phyloP scores from a whole-genome alignment of 2,797 vertebrate species.

The Etheostoma perlongum region DNA sequence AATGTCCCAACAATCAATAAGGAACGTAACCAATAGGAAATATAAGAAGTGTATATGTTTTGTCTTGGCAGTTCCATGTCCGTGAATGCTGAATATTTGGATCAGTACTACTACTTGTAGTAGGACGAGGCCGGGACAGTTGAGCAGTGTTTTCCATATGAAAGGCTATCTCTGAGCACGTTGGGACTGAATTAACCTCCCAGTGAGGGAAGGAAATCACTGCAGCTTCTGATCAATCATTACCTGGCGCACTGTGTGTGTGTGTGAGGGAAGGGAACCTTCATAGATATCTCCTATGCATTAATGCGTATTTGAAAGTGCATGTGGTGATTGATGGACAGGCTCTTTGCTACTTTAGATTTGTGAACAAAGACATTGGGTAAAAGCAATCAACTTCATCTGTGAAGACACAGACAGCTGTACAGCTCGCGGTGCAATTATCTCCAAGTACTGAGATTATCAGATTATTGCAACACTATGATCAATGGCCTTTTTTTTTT shows the following conservation, averaged over 20 bases:
- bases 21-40: not conserved
- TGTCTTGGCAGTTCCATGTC: not conserved
- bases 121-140: not conserved
- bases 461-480: not conserved
- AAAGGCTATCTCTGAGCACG: slow-evolving; percentile 4
- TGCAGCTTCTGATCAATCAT: slow-evolving; percentile 15
- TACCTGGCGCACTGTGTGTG: not conserved
- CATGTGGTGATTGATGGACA: not conserved
- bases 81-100: not conserved
- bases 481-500: slow-evolving; percentile 4
- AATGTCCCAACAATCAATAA: too few relatives aligned
- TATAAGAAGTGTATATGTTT: not conserved
- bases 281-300: not conserved
- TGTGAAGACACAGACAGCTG: slow-evolving; percentile 2
- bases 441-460: not conserved
- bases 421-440: slow-evolving; percentile 12
- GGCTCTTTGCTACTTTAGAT: not conserved
- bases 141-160: slow-evolving; percentile 17
- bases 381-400: slow-evolving; percentile 24
- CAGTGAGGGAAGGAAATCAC: slow-evolving; percentile 4
- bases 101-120: not conserved
- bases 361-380: slow-evolving; percentile 4
- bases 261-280: not conserved
- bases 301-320: slow-evolving; percentile 1
- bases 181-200: slow-evolving; percentile 39